Conservation (phyloP, 2,113 vertebrate genomes). For the Bubo scandiacus region DNA sequence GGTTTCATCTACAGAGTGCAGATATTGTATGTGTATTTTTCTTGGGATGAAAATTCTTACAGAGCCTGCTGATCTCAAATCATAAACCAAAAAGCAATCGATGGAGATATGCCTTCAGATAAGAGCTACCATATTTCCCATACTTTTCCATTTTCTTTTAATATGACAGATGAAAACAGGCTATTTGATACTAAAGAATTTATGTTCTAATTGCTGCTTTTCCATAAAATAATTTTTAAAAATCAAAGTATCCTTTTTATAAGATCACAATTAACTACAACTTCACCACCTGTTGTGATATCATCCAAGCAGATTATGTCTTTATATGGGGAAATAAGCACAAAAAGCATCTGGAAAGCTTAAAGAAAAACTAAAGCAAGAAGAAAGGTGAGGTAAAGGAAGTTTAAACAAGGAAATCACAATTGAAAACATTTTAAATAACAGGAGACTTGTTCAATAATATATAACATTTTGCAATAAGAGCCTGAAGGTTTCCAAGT, state of each 20-base stretch:
- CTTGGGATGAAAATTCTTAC: not conserved
- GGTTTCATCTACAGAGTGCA: not conserved
- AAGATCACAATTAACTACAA: not conserved
- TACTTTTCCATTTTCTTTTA: not conserved
- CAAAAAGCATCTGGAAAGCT: not conserved
- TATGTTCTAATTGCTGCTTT: not conserved
- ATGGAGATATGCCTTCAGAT: not conserved
- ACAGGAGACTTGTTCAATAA: not conserved
- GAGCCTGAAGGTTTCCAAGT: not conserved
- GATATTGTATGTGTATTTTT: fast-evolving
- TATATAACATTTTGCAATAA: not conserved
- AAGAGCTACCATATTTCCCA: not conserved
- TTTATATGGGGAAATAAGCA: not conserved
- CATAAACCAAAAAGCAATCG: not conserved
- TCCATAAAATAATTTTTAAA: not conserved
- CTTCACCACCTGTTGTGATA: not conserved
- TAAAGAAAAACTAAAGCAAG: not conserved
- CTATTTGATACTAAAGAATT: not conserved
- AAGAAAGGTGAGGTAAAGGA: not conserved
- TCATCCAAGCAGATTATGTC: not conserved
- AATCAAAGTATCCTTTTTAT: not conserved
- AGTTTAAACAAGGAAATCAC: not conserved
- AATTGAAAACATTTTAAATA: not conserved
- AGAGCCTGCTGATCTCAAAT: not conserved
- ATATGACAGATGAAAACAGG: not conserved